Evolutionary conservation across 2,888 invertebrate genomes (phyloP).

Genomic region (Kuschelorhynchus macadamiae): DNA sequence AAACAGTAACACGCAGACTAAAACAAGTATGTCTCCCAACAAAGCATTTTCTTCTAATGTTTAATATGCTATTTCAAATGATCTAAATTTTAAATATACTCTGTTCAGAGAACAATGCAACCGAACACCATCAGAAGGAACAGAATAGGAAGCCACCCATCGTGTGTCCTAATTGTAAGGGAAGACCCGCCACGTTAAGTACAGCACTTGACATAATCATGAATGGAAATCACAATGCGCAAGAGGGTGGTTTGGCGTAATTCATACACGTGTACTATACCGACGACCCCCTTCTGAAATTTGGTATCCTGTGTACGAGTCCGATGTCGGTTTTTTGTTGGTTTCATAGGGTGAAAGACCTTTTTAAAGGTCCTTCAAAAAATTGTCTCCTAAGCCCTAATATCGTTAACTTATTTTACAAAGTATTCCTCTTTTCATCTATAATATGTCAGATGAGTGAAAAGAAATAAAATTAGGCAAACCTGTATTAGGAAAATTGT

Average conservation of each 20-base stretch:
- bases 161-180: constrained; percentile 25
- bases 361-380: too few species aligned
- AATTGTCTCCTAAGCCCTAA: too few species aligned
- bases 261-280: neutral
- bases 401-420: too few species aligned
- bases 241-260: neutral
- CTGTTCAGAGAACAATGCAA: neutral
- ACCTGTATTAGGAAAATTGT: too few species aligned
- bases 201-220: constrained; percentile 31
- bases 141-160: constrained; percentile 34
- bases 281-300: neutral
- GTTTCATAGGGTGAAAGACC: neutral
- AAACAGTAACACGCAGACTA: too few species aligned
- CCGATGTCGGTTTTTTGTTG: neutral
- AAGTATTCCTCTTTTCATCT: too few species aligned
- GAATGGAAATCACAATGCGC: constrained; percentile 8
- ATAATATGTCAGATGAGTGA: too few species aligned
- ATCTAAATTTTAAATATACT: too few species aligned
- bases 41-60: too few species aligned
- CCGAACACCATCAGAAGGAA: constrained; percentile 9
- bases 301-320: neutral
- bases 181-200: constrained; percentile 23
- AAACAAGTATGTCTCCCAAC: too few species aligned
- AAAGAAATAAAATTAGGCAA: too few species aligned
- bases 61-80: too few species aligned